These are phyloP conservation scores for Gobius niger DNA, from an alignment of 2,113 vertebrate genomes.

Conservation along the genomic window DNA sequence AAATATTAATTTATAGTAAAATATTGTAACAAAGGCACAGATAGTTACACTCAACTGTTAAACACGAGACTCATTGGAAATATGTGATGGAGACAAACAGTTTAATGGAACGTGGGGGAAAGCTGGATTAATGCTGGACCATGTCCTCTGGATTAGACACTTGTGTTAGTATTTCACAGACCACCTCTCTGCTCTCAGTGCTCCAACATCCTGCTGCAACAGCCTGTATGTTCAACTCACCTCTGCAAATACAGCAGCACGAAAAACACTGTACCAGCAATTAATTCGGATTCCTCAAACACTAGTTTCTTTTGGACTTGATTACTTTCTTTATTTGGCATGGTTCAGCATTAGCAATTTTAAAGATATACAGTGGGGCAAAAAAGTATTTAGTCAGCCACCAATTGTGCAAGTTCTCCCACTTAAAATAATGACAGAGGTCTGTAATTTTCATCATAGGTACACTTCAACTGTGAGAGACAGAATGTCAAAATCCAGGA, in stretches of 20 bases:
- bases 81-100: slow-evolving; percentile 57
- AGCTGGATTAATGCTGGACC: slow-evolving; percentile 53
- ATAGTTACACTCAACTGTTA: slow-evolving; percentile 61
- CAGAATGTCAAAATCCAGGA: too few species aligned
- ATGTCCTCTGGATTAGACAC: slow-evolving; percentile 26
- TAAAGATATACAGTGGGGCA: too few species aligned
- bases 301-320: not conserved
- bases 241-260: not conserved
- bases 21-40: slow-evolving; percentile 39
- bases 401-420: too few species aligned
- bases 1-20: slow-evolving; percentile 31
- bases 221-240: not conserved
- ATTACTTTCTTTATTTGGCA: slow-evolving; percentile 16
- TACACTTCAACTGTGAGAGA: too few species aligned
- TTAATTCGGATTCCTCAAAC: not conserved
- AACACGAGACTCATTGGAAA: slow-evolving; percentile 54
- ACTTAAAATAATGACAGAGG: too few species aligned
- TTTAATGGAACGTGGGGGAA: slow-evolving; percentile 14
- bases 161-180: not conserved
- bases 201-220: not conserved
- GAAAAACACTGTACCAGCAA: not conserved
- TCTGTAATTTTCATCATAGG: too few species aligned
- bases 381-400: too few species aligned
- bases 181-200: slow-evolving; percentile 6
- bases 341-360: slow-evolving; percentile 55